phyloP scores from a whole-genome alignment of 2,113 vertebrate species.

The Peromyscus maniculatus region DNA sequence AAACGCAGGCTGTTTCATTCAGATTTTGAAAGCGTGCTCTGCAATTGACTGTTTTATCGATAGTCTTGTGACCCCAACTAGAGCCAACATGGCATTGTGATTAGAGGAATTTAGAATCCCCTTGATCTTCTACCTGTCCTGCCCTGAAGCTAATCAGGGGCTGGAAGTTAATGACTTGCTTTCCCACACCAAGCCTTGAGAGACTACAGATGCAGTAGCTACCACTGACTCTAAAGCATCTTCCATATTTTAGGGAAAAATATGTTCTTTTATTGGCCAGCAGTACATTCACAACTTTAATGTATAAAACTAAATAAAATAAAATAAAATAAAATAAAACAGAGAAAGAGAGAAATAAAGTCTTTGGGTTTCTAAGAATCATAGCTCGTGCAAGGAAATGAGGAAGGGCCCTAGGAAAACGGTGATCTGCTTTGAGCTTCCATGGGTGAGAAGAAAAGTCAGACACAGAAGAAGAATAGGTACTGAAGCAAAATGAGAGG shows the following conservation, averaged over 20 bases:
- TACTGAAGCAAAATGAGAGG: neutral
- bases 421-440: constrained; percentile 33
- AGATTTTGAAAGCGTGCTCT: neutral
- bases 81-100: neutral
- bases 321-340: neutral
- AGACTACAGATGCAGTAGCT: neutral
- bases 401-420: neutral
- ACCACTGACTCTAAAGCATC: neutral
- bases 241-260: neutral
- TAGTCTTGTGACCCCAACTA: neutral
- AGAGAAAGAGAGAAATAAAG: neutral
- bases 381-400: neutral
- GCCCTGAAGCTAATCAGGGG: neutral
- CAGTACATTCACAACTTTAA: neutral
- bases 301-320: neutral
- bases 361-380: neutral
- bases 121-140: neutral
- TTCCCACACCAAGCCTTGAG: neutral
- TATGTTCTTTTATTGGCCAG: neutral
- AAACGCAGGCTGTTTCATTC: neutral
- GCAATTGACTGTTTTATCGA: neutral
- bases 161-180: neutral
- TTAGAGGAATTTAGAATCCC: neutral
- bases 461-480: neutral
- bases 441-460: neutral